Evolutionary conservation across 2,113 vertebrate genomes (phyloP), one percentile per base, ranked within the genome.

Genomic region (Myrmecobius fasciatus): DNA sequence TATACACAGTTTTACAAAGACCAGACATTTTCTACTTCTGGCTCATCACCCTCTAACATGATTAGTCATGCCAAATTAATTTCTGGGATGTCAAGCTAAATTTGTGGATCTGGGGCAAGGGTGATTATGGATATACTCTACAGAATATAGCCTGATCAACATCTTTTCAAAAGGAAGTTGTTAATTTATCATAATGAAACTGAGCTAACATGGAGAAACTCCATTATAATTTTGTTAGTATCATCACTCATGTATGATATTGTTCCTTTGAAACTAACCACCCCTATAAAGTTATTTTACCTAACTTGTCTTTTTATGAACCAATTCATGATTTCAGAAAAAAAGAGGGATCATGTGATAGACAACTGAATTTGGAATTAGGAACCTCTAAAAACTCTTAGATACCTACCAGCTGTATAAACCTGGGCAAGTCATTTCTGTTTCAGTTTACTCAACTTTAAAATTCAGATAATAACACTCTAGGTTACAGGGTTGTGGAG

Each of bases 21-120:
- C 56, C 47, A n/a, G 91, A 94, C 51, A 20, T 90, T 89, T 96
- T 90, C 47, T 96, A 51, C 25, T 17, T n/a, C 52, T 92, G 28
- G 46, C n/a, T 83, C 67, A 83, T 83, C 67, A 83, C 67, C n/a
- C n/a, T 83, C 67, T 83, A 83, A 83, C n/a, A 43, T 83, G 67
- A 83, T 83, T 83, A 83, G 67, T 83, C n/a, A 83, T 83, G 67
- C 67, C n/a, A 83, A 22, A 83, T 83, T 83, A 83, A 83, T 83
- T 83, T 43, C n/a, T 43, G 67, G 67, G n/a, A 83, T 83, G n/a
- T 83, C n/a, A 83, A 83, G 67, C n/a, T 83, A 83, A 83, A 43
- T 83, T 83, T 43, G n/a, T 83, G 67, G n/a, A 83, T 83, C 17
- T 83, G n/a, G n/a, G n/a, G 67, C 67, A 43, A 43, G n/a, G n/a